Conservation (phyloP, 2,888 invertebrate genomes). For the Pantelozetes paolii region DNA sequence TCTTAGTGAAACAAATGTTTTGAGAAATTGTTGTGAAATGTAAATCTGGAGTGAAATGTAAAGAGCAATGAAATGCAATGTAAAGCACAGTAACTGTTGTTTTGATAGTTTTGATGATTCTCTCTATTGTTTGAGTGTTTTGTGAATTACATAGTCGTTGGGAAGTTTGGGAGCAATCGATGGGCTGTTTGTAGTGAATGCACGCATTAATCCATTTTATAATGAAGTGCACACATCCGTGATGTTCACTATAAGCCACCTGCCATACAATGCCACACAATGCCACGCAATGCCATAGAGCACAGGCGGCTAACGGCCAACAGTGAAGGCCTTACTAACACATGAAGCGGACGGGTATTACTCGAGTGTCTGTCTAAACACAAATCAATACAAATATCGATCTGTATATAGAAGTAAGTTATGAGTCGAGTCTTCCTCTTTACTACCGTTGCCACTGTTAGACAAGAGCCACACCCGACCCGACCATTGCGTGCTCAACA, state of each 20-base stretch:
- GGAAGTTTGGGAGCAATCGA: neutral
- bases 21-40: too few relatives aligned
- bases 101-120: neutral
- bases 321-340: neutral
- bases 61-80: too few relatives aligned
- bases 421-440: slow-evolving; percentile 26
- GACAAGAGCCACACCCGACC: slow-evolving; percentile 31
- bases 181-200: neutral
- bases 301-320: neutral
- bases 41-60: too few relatives aligned
- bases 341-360: neutral
- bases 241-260: slow-evolving; percentile 3
- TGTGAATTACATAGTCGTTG: neutral
- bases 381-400: slow-evolving; percentile 26
- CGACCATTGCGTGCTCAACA: slow-evolving; percentile 31
- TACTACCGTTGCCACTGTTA: slow-evolving; percentile 33
- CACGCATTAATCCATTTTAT: slow-evolving; percentile 35
- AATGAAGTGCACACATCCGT: slow-evolving; percentile 35
- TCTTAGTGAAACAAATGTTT: too few relatives aligned
- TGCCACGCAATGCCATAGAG: slow-evolving; percentile 1
- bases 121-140: slow-evolving; percentile 1
- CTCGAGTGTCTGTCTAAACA: slow-evolving; percentile 3
- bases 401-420: slow-evolving; percentile 24
- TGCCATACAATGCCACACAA: slow-evolving; percentile 10
- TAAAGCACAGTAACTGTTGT: too few relatives aligned